Base-by-base conservation (phyloP, 2,113 vertebrate species). In the Macaca mulatta region DNA sequence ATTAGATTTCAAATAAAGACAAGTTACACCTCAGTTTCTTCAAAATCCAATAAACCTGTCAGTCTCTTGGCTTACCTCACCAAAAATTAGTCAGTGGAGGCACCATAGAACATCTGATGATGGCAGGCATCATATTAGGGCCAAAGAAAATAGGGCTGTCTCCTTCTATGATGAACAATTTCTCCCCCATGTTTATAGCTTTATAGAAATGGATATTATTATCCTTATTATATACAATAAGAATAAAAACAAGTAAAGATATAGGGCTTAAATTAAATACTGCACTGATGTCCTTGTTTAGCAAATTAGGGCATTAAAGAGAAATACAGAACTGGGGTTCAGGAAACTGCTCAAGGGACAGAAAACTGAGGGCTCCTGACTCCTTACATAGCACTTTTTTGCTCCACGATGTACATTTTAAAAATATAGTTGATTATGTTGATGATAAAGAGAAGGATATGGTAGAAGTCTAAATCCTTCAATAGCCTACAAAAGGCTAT, bases 1-100 rank as follows among this genome's bases (percentile, higher is more conserved):
- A 84, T 89, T 87, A 80, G 27, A 95, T 84, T 77, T 88, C 18
- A 74, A 90, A 61, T 93, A 92, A 89, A 78, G 14, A 74, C 3
- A 64, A 87, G 1, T 82, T 43, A 96, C 14, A 81, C 67, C 30
- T 93, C n/a, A 92, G 61, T 64, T 94, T 75, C 40, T 69, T 52
- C 52, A 78, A 86, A 86, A 72, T 64, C 8, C 8, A 43, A 25
- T 48, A 77, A 69, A 20, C 35, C 40, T 85, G 23, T 81, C n/a
- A 91, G 61, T 67, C 16, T 83, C 14, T 90, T 85, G 75, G 25
- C 22, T 89, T 95, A 87, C 22, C 32, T 69, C 40, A 32, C 3
- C 87, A 55, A 38, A 90, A 43, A 38, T 55, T 52, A 16, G 10
- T 93, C 35, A 87, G 17, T 90, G 69, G n/a, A 5, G 82, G 12